Evolutionary conservation across 2,888 invertebrate genomes (phyloP).

Genomic region (Argyresthia goedartella): DNA sequence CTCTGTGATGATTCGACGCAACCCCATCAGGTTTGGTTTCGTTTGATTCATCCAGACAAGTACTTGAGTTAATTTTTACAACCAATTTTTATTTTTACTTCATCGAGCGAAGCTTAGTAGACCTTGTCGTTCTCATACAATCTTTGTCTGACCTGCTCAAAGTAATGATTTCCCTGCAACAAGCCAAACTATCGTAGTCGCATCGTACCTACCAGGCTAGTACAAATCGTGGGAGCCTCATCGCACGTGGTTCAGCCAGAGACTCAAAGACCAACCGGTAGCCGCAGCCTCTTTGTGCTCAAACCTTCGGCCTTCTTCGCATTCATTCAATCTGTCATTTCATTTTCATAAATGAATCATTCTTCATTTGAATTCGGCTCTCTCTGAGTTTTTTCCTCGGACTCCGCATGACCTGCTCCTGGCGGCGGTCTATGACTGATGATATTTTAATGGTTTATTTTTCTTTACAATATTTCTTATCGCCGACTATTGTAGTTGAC

Average conservation of each 20-base stretch:
- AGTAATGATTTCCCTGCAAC: no score
- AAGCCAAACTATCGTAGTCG: no score
- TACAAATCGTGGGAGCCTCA: slow-evolving; percentile 14
- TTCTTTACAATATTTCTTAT: slow-evolving; percentile 58
- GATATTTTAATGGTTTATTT: slow-evolving; percentile 69
- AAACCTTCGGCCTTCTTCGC: slow-evolving; percentile 19
- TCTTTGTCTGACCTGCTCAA: no score
- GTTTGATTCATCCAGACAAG: no score
- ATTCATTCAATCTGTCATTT: slow-evolving; percentile 67
- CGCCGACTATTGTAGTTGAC: slow-evolving; percentile 49
- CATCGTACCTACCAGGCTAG: no score
- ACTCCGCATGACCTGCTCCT: slow-evolving; percentile 58
- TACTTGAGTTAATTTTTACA: no score
- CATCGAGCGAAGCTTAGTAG: no score
- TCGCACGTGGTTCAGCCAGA: slow-evolving; percentile 50
- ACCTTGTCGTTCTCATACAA: no score
- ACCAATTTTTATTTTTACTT: no score
- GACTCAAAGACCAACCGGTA: slow-evolving; percentile 47
- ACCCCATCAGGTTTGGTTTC: no score
- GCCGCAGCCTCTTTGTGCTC: slow-evolving; percentile 42
- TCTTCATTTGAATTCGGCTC: slow-evolving; percentile 63
- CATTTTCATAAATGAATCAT: slow-evolving; percentile 69
- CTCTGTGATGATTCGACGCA: no score
- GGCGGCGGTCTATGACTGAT: slow-evolving; percentile 65
- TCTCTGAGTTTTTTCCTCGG: slow-evolving; percentile 47